These are phyloP conservation scores for Formica selysi DNA, from an alignment of 1,140 invertebrate species.

Conservation along the genomic window DNA sequence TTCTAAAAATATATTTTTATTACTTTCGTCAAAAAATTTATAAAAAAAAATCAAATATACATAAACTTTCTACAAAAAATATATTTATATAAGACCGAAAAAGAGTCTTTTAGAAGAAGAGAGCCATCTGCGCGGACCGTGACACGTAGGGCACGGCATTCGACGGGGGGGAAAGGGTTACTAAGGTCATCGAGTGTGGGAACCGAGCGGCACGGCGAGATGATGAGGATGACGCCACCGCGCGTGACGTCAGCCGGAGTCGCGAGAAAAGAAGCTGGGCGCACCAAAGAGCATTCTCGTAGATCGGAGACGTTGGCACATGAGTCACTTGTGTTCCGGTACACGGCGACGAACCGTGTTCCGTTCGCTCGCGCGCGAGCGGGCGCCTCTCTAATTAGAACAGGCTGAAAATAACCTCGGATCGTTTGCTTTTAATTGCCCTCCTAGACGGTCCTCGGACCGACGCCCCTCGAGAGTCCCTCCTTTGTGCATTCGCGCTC, in stretches of 20 bases:
- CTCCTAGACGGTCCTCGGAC: constrained; percentile 76
- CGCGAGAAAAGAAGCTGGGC: constrained; percentile 59
- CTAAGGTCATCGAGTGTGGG: constrained; percentile 81
- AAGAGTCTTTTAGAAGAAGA: no score
- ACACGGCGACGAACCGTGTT: constrained; percentile 75
- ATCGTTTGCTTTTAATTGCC: constrained; percentile 82
- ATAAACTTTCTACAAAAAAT: no score
- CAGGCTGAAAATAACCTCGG: constrained; percentile 83
- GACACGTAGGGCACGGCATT: constrained; percentile 47
- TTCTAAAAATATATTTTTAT: no score
- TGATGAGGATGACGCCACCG: constrained; percentile 83
- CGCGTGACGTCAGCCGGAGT: constrained; percentile 77
- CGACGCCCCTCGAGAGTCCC: constrained; percentile 41
- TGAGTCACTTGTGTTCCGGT: constrained; percentile 78
- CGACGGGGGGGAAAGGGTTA: constrained; percentile 69
- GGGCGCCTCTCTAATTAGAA: constrained; percentile 81
- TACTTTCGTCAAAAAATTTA: no score
- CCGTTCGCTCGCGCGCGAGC: constrained; percentile 72
- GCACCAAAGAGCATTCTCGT: constrained; percentile 72
- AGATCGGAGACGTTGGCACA: constrained; percentile 74
- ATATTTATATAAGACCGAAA: no score
- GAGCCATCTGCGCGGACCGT: constrained; percentile 44
- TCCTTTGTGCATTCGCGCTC: constrained; percentile 34
- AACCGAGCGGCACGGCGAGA: constrained; percentile 71
- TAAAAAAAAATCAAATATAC: no score